Evolutionary conservation across 2,797 vertebrate genomes (phyloP).

Genomic region (Chiloscyllium punctatum): DNA sequence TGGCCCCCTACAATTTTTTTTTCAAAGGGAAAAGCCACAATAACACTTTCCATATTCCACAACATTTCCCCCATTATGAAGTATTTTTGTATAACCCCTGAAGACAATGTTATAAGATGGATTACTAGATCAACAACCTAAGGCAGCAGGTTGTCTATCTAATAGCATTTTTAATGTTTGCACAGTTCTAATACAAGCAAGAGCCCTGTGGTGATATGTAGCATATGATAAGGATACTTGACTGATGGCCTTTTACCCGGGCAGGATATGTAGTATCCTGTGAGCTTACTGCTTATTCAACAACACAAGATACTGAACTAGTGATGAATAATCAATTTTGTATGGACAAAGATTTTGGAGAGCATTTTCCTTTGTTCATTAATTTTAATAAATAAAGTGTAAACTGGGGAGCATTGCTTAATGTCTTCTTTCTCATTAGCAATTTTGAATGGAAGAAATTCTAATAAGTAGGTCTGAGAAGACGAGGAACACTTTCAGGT

Average conservation of each 20-base stretch:
- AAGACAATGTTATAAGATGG: not conserved
- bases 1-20: not conserved
- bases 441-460: not conserved
- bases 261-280: not conserved
- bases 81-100: not conserved
- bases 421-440: not conserved
- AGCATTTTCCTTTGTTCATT: not conserved
- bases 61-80: not conserved
- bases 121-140: not conserved
- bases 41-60: not conserved
- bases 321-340: not conserved
- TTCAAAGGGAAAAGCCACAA: not conserved
- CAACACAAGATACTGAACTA: not conserved
- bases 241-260: not conserved
- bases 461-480: not conserved
- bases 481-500: not conserved
- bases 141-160: not conserved
- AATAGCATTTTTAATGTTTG: not conserved
- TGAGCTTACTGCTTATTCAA: not conserved
- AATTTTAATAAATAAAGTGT: not conserved
- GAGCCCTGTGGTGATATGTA: not conserved
- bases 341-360: not conserved
- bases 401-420: not conserved
- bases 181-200: not conserved
- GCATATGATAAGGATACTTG: not conserved